Base-by-base conservation (phyloP, 2,113 vertebrate genomes). In the Rhinichthys klamathensis region DNA sequence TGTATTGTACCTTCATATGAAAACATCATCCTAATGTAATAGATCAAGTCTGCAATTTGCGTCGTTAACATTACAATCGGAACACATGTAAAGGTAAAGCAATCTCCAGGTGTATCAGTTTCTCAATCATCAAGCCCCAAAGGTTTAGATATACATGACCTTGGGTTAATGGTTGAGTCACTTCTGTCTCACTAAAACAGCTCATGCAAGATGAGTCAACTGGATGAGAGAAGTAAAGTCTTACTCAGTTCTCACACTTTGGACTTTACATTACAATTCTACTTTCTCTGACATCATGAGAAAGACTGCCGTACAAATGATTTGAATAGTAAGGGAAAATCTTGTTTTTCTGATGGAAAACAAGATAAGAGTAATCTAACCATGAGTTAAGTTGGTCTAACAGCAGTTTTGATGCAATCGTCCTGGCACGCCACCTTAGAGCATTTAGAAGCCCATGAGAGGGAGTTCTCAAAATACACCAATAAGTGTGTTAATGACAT, bases 281-380 rank as follows among this genome's bases (percentile, higher is more conserved):
- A 30, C 35, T 41, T 67, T 61, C 61, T 81, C 4, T 18, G 41
- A 49, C 38, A 63, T 30, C 58, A 25, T 25, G 4, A 46, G 4
- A 67, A 78, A 30, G 15, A 23, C 60, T 67, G 2, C 16, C 6
- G 51, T 13, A n/a, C 23, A 63, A 4, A 21, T 11, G 10, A 3
- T 56, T 10, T 49, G 25, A 76, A 51, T 18, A 54, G 51, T 54
- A 54, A 32, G 10, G 3, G 3, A 65, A n/a, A 49, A 30, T 30
- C 44, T 13, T 41, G 70, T 83, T 46, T 75, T 82, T 76, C 56
- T 73, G 23, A 35, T 80, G 30, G 58, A 85, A 49, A 30, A n/a
- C 87, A 86, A 79, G 70, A 74, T 70, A 73, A 25, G 46, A 82
- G n/a, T 60, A 44, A 80, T n/a, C 63, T 56, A 58, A 49, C 27